Conservation (phyloP, 1,140 invertebrate species). For the Tachypleus tridentatus region DNA sequence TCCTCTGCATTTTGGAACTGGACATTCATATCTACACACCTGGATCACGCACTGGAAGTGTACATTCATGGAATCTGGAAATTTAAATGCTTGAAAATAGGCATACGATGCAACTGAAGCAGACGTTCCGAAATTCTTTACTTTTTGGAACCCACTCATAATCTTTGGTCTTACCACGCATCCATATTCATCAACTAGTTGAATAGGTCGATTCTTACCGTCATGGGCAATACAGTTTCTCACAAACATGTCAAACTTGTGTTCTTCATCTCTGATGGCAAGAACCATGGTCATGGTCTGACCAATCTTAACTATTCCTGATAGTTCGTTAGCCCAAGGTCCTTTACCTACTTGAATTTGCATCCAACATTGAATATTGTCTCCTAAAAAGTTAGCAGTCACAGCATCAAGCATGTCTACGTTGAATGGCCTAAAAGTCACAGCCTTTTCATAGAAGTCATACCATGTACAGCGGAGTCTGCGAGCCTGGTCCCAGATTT, state of each 20-base stretch:
- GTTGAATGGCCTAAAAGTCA: constrained; percentile 77
- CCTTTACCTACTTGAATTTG: constrained; percentile 93
- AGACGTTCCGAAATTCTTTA: constrained; percentile 85
- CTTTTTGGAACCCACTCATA: constrained; percentile 86
- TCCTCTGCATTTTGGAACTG: constrained; percentile 44
- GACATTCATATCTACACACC: constrained; percentile 83
- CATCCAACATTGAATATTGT: constrained; percentile 93
- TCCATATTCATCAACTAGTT: constrained; percentile 79
- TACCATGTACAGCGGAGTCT: constrained; percentile 86
- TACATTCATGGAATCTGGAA: constrained; percentile 93
- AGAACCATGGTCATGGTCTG: constrained; percentile 95
- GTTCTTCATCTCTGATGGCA: constrained; percentile 87
- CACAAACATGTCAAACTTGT: constrained; percentile 91
- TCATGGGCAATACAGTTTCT: constrained; percentile 88
- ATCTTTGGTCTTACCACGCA: constrained; percentile 81
- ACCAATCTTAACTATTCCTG: constrained; percentile 83
- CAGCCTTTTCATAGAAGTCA: constrained; percentile 87
- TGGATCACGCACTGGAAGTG: constrained; percentile 95
- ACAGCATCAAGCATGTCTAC: constrained; percentile 88
- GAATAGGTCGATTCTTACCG: constrained; percentile 81
- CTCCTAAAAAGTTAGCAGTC: constrained; percentile 86
- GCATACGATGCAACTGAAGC: constrained; percentile 82
- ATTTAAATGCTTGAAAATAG: constrained; percentile 84
- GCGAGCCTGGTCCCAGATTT: constrained; percentile 58
- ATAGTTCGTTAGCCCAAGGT: constrained; percentile 88